phyloP scores from a whole-genome alignment of 2,797 vertebrate genomes.

The Notoglanidium macrostoma region DNA sequence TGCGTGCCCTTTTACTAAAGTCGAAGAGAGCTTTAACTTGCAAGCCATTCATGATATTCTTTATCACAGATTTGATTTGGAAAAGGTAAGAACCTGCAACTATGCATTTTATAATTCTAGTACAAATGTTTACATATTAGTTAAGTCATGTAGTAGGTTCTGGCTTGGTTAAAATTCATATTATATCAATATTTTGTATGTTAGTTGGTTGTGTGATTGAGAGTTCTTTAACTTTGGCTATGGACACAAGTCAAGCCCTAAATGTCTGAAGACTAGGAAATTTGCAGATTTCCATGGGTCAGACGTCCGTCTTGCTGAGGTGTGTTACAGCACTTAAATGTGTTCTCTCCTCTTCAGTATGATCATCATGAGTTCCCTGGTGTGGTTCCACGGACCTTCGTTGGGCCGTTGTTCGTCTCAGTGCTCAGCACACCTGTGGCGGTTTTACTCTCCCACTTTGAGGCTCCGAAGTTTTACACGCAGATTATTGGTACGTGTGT shows the following conservation, averaged over 20 bases:
- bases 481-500: conserved; percentile 82
- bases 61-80: conserved; percentile 83
- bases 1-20: conserved; percentile 91
- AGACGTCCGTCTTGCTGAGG: background rate
- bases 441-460: conserved; percentile 76
- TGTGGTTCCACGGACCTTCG: conserved; percentile 92
- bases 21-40: conserved; percentile 96
- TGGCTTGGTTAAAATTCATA: background rate
- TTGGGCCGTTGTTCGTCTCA: conserved; percentile 86
- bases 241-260: too few relatives aligned
- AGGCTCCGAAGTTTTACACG: conserved; percentile 84
- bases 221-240: background rate
- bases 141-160: background rate
- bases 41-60: conserved; percentile 92
- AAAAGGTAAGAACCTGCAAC: conserved; percentile 78
- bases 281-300: background rate
- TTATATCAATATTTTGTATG: background rate
- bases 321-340: background rate
- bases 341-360: conserved; percentile 77
- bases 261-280: background rate
- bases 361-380: conserved; percentile 96
- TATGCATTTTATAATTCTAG: too few relatives aligned
- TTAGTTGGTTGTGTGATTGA: background rate
- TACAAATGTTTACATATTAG: background rate
- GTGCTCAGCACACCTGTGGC: conserved; percentile 80